Evolutionary conservation across 2,888 invertebrate species (phyloP).

Genomic region (Aporophyla lueneburgensis): DNA sequence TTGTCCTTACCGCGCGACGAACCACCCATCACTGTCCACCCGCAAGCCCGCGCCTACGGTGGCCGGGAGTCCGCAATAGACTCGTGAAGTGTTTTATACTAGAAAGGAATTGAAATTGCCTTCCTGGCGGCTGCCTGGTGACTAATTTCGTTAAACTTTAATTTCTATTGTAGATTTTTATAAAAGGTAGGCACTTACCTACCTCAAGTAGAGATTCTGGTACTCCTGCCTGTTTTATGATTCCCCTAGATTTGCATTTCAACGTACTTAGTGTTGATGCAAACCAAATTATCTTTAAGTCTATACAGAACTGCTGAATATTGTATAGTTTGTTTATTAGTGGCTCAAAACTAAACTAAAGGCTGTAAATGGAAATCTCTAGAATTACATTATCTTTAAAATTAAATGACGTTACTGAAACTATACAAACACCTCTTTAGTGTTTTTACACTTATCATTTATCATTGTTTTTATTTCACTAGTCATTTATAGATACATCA

Average conservation of each 20-base stretch:
- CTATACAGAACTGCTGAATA: neutral
- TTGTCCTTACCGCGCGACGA: no score
- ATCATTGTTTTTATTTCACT: no score
- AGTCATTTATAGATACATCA: neutral
- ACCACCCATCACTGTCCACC: no score
- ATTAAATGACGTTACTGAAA: neutral
- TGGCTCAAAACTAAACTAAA: neutral
- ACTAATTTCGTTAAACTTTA: neutral
- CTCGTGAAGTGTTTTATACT: neutral
- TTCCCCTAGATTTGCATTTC: neutral
- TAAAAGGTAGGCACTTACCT: neutral
- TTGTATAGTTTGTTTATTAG: conserved; percentile 2
- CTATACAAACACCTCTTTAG: neutral
- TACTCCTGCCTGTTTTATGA: neutral
- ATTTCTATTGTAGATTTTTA: neutral
- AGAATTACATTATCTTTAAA: neutral
- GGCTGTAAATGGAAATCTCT: conserved; percentile 14
- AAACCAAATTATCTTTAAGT: conserved; percentile 11
- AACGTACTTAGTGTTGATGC: neutral
- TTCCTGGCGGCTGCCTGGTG: no score
- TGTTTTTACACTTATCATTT: no score
- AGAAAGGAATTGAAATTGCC: neutral
- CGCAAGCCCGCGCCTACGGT: no score
- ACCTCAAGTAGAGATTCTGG: neutral
- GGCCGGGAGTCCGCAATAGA: no score